Conservation (phyloP, 2,797 vertebrate species). For the Megaceryle alcyon region DNA sequence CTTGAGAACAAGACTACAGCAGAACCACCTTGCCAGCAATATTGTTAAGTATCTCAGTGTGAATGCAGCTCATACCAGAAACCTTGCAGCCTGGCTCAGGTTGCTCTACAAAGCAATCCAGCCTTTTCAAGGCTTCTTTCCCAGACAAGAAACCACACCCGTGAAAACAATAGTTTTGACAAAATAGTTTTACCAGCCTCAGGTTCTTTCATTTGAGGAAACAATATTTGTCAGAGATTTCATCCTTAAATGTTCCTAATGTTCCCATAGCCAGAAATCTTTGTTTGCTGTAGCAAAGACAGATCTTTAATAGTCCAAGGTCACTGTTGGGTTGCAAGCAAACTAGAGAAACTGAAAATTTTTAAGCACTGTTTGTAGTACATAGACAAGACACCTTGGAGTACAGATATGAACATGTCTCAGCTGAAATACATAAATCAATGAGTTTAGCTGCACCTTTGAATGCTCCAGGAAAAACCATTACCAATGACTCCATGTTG, state of each 20-base stretch:
- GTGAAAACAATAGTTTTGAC: rapidly evolving
- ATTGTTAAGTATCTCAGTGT: not conserved
- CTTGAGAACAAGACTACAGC: not conserved
- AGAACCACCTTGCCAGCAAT: not conserved
- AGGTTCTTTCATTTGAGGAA: not conserved
- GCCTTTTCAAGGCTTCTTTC: not conserved
- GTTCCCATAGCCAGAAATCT: not conserved
- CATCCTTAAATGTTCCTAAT: not conserved
- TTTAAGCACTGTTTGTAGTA: not conserved
- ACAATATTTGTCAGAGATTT: not conserved
- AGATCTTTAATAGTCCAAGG: not conserved
- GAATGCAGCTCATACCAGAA: not conserved
- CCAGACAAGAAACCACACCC: not conserved
- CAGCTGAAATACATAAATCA: not conserved
- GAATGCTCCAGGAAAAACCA: not conserved
- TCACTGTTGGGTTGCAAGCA: not conserved
- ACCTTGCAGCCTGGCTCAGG: not conserved
- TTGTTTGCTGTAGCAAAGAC: not conserved
- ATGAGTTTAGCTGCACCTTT: not conserved
- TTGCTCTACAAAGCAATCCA: not conserved
- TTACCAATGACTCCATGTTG: not conserved
- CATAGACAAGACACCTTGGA: not conserved
- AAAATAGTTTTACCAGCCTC: not conserved
- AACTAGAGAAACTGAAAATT: not conserved
- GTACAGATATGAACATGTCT: not conserved